Evolutionary conservation across 64 coral and sea anemone genomes (phyloP).

Genomic region (Platygyra sinensis): DNA sequence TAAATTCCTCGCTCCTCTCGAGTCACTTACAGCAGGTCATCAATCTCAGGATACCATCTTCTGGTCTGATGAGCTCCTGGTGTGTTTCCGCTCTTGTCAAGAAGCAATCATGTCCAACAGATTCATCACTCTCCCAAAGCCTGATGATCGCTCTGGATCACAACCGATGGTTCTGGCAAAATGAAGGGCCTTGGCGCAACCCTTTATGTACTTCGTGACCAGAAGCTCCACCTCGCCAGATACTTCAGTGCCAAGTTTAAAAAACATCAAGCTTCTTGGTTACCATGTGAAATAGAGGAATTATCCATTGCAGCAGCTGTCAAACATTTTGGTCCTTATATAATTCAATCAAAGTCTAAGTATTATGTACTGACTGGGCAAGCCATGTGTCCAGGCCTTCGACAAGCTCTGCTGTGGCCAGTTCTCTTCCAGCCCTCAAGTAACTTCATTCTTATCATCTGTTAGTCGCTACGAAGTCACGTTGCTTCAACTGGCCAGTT

Average conservation of each 20-base stretch:
- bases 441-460: conserved; percentile 6
- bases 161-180: conserved; percentile 1
- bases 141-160: conserved; percentile 36
- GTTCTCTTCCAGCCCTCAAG: conserved; percentile 14
- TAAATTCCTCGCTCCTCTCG: conserved; percentile 1
- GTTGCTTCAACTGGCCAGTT: neutral
- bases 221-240: conserved; percentile 8
- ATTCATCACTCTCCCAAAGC: neutral
- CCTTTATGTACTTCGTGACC: conserved; percentile 22
- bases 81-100: neutral
- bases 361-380: conserved; percentile 28
- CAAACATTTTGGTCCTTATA: conserved; percentile 34
- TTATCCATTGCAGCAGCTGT: conserved; percentile 38
- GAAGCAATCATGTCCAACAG: neutral
- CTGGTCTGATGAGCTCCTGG: neutral
- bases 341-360: conserved; percentile 29
- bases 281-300: conserved; percentile 47
- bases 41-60: conserved; percentile 8
- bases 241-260: conserved; percentile 32
- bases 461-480: neutral
- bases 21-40: neutral
- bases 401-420: conserved; percentile 37
- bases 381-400: conserved; percentile 47
- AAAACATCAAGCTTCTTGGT: conserved; percentile 20
- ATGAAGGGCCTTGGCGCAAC: conserved; percentile 16